These are phyloP conservation scores for Palaemon carinicauda DNA, from an alignment of 1,140 invertebrate genomes.

Conservation along the genomic window DNA sequence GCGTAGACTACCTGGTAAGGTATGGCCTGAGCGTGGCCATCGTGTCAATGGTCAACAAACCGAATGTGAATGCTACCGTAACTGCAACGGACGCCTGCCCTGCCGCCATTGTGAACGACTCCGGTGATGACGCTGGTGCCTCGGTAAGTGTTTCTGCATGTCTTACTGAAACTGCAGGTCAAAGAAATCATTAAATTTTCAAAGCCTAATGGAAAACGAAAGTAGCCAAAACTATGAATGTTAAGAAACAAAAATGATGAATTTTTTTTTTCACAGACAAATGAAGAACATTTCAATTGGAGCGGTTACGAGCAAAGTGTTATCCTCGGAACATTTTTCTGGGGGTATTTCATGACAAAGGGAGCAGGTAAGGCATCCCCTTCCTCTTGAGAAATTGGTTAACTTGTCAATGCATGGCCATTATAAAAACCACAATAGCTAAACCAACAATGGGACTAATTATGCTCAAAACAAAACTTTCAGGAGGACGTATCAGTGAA, in stretches of 20 bases:
- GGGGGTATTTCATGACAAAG: conserved; percentile 41
- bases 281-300: conserved; percentile 4
- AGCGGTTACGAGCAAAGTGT: conserved; percentile 15
- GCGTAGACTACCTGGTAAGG: conserved; percentile 21
- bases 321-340: conserved; percentile 43
- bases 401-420: background rate
- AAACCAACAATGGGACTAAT: background rate
- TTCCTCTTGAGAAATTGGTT: too few species aligned
- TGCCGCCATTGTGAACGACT: background rate
- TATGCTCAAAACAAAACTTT: background rate
- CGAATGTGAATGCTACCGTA: background rate
- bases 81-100: background rate
- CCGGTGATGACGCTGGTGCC: background rate
- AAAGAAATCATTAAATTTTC: too few species aligned
- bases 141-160: background rate
- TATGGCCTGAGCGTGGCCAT: conserved; percentile 24
- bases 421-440: too few species aligned
- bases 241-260: background rate
- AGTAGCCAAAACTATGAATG: background rate
- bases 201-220: too few species aligned
- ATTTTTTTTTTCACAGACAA: background rate
- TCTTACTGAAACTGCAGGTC: too few species aligned
- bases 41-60: conserved; percentile 15
- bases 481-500: conserved; percentile 40
- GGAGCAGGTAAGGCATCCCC: background rate